Evolutionary conservation across 2,113 vertebrate genomes (phyloP).

Genomic region (Hemicordylus capensis): DNA sequence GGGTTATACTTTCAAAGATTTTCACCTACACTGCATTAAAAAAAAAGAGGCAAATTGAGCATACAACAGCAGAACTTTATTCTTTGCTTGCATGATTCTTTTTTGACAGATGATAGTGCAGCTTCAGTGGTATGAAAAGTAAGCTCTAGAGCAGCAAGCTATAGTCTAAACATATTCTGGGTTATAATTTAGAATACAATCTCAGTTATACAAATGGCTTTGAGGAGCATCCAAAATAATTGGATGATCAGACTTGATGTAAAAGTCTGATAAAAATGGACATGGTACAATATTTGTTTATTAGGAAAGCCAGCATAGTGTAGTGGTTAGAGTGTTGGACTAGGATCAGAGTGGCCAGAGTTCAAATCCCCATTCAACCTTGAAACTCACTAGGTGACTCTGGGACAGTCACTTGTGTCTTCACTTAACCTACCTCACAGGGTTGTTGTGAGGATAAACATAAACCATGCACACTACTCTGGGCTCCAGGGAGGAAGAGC

Average conservation of each 20-base stretch:
- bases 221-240: not conserved
- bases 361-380: no score
- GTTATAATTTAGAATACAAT: not conserved
- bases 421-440: no score
- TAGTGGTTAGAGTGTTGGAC: no score
- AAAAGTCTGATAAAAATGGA: not conserved
- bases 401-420: no score
- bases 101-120: not conserved
- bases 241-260: not conserved
- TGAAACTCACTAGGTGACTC: no score
- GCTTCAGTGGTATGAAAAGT: not conserved
- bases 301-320: no score
- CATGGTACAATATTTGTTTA: no score
- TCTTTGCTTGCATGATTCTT: not conserved
- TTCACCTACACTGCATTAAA: conserved; percentile 2
- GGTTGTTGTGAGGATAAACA: no score
- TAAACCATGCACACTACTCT: no score
- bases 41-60: not conserved
- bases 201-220: not conserved
- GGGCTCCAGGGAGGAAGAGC: no score
- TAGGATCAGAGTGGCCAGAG: no score
- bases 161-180: not conserved
- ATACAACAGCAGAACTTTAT: conserved; percentile 8
- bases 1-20: not conserved
- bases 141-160: not conserved